Evolutionary conservation across 2,888 invertebrate species (phyloP).

Genomic region (Epirrita christyi): DNA sequence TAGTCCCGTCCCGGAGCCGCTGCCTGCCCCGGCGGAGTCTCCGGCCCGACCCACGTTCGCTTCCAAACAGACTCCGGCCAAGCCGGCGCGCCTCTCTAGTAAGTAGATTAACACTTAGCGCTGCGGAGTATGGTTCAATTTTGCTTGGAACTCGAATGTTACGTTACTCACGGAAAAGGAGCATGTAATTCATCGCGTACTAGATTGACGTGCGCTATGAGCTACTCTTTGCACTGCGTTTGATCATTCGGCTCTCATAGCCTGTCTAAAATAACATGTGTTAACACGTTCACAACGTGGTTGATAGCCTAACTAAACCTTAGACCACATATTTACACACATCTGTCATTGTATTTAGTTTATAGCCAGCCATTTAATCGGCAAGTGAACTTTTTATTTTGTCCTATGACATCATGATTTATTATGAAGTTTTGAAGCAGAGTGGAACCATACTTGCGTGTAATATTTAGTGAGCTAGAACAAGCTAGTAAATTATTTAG

Average conservation of each 20-base stretch:
- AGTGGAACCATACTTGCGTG: constrained; percentile 35
- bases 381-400: no score
- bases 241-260: no score
- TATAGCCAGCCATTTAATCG: no score
- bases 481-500: constrained; percentile 16
- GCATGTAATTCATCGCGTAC: no score
- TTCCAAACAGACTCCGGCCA: constrained; percentile 73
- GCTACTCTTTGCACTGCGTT: no score
- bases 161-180: no score
- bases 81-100: constrained; percentile 80
- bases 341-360: no score
- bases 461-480: constrained; percentile 11
- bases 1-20: constrained; percentile 39
- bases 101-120: constrained; percentile 57
- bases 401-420: no score
- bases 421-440: constrained; percentile 11
- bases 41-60: constrained; percentile 50
- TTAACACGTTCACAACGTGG: not conserved
- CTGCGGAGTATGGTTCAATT: constrained; percentile 43
- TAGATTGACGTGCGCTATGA: no score
- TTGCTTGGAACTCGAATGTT: constrained; percentile 20
- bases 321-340: no score
- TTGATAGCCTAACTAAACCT: no score
- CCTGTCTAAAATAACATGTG: no score
- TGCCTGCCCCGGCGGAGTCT: constrained; percentile 37